A percentile compares a stretch with the other conserved stretches of the same genome.
These are phyloP conservation scores for Sardinella longiceps DNA, from an alignment of 2,797 vertebrate genomes.

Conservation along the genomic window DNA sequence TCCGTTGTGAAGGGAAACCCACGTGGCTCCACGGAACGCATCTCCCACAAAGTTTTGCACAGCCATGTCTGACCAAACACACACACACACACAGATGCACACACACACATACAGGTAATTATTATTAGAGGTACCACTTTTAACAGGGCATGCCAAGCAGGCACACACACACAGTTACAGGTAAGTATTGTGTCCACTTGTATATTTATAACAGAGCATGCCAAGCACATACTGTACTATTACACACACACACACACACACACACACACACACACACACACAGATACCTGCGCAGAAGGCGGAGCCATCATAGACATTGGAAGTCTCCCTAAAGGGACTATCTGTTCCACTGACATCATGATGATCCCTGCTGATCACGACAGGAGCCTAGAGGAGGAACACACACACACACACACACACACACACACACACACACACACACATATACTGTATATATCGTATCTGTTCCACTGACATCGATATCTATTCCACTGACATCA, in stretches of 20 bases:
- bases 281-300: constrained; percentile 92
- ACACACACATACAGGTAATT: background rate
- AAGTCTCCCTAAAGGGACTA: constrained; percentile 97
- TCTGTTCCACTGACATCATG: constrained; percentile 98
- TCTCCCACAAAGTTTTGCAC: constrained; percentile 97
- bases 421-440: too few species aligned
- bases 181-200: too few species aligned
- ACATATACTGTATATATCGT: too few species aligned
- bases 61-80: constrained; percentile 85
- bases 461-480: too few species aligned
- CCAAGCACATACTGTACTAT: too few species aligned
- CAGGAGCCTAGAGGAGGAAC: constrained; percentile 79
- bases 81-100: background rate
- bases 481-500: too few species aligned
- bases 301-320: constrained; percentile 94
- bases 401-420: too few species aligned
- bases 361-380: constrained; percentile 96
- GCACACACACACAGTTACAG: background rate
- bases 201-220: too few species aligned
- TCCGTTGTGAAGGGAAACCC: constrained; percentile 94
- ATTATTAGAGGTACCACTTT: too few species aligned
- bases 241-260: background rate
- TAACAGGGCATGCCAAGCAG: too few species aligned
- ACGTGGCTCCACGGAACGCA: constrained; percentile 92
- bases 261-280: background rate